Evolutionary conservation across 2,888 invertebrate genomes (phyloP).

Genomic region (Fabriciana adippe): DNA sequence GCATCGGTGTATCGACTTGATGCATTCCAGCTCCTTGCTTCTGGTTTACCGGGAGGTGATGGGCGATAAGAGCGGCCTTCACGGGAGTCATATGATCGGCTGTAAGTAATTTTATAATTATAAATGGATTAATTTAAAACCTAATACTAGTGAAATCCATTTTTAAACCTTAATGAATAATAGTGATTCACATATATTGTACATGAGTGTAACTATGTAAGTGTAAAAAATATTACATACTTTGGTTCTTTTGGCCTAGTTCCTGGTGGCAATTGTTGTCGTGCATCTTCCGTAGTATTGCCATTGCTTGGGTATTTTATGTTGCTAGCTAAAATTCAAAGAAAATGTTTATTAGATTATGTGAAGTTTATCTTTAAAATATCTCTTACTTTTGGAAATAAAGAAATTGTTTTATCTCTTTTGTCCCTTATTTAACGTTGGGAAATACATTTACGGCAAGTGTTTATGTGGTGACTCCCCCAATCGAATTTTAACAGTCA

Average conservation of each 20-base stretch:
- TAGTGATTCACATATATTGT: background rate
- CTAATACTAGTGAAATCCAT: too few relatives aligned
- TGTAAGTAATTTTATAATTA: conserved; percentile 34
- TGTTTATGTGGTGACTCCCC: too few relatives aligned
- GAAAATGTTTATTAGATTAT: background rate
- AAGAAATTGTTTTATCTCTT: background rate
- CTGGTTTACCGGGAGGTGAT: conserved; percentile 71
- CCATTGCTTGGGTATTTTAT: conserved; percentile 76
- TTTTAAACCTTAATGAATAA: too few relatives aligned
- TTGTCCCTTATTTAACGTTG: too few relatives aligned
- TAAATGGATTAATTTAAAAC: too few relatives aligned
- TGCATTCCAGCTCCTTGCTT: conserved; percentile 67
- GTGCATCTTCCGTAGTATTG: conserved; percentile 64
- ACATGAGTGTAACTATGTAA: too few relatives aligned
- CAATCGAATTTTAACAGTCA: too few relatives aligned
- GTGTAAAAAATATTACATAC: conserved; percentile 45
- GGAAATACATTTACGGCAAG: too few relatives aligned
- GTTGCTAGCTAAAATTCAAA: conserved; percentile 57
- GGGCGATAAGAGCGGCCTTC: conserved; percentile 67
- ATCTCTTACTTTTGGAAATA: background rate
- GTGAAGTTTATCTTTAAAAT: background rate
- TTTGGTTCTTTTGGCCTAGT: conserved; percentile 74
- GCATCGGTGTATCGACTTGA: conserved; percentile 68
- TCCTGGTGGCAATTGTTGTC: conserved; percentile 75
- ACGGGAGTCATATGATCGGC: conserved; percentile 69